Evolutionary conservation across 2,888 invertebrate species (phyloP).

Genomic region (Ichneumon xanthorius): DNA sequence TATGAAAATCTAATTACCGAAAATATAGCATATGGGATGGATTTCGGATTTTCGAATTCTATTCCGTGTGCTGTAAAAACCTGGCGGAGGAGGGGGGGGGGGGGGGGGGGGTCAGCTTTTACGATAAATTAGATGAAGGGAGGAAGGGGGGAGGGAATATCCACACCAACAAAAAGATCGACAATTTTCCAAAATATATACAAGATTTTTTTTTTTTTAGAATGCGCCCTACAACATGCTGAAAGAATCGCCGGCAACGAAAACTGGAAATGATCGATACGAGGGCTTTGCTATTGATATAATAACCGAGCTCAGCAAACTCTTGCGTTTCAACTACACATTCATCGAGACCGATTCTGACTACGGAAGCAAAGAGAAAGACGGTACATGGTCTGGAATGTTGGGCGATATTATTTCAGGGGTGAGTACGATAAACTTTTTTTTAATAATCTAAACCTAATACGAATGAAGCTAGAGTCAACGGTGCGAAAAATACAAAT

Average conservation of each 20-base stretch:
- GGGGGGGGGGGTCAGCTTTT: no score
- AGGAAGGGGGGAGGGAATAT: no score
- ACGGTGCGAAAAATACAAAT: background rate
- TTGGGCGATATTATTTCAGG: conserved; percentile 90
- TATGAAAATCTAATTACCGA: no score
- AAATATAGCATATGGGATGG: no score
- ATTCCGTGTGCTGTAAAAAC: no score
- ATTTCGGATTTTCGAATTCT: no score
- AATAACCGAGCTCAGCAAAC: conserved; percentile 91
- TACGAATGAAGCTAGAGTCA: background rate
- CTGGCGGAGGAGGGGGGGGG: no score
- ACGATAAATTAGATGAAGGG: no score
- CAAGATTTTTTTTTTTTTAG: conserved; percentile 84
- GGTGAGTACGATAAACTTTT: conserved; percentile 85
- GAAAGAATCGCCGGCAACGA: conserved; percentile 88
- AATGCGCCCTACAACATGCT: conserved; percentile 95
- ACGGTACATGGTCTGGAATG: conserved; percentile 90
- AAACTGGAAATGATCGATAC: conserved; percentile 92
- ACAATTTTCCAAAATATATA: no score
- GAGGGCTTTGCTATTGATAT: conserved; percentile 96
- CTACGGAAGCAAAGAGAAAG: conserved; percentile 88
- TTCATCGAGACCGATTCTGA: conserved; percentile 91
- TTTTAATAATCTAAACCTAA: background rate
- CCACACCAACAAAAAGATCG: no score
- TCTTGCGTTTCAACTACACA: conserved; percentile 93